Conservation (phyloP, 2,888 invertebrate species). For the Ormyrus labotus region DNA sequence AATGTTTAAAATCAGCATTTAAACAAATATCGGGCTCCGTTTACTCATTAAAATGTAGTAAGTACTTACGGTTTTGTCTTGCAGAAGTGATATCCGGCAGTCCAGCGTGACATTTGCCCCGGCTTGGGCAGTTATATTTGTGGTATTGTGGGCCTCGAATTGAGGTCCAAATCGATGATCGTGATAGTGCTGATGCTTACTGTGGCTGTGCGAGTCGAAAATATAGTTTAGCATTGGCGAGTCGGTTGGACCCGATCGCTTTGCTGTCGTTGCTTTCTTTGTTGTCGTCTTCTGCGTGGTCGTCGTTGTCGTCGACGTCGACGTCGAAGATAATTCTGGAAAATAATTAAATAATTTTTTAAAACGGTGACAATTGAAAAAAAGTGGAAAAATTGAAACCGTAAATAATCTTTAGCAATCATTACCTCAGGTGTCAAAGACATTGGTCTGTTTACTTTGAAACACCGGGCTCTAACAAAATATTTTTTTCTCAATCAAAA, state of each 20-base stretch:
- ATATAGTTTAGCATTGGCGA: constrained; percentile 86
- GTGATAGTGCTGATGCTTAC: constrained; percentile 83
- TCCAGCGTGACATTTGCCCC: constrained; percentile 85
- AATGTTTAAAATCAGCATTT: too few species aligned
- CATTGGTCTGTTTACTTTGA: too few species aligned
- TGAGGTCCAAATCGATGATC: constrained; percentile 83
- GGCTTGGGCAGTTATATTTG: constrained; percentile 85
- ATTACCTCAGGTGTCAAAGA: too few species aligned
- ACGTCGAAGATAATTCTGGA: constrained; percentile 24
- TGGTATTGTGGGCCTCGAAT: constrained; percentile 82
- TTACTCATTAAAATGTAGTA: too few species aligned
- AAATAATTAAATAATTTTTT: background rate
- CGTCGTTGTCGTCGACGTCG: constrained; percentile 7
- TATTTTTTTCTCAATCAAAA: too few species aligned
- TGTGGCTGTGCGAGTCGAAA: constrained; percentile 83
- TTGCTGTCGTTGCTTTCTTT: constrained; percentile 53
- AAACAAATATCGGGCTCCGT: too few species aligned
- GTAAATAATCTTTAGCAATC: too few species aligned
- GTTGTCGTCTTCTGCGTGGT: constrained; percentile 61
- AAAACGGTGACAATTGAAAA: too few species aligned
- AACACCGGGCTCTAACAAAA: too few species aligned
- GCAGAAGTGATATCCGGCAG: constrained; percentile 85
- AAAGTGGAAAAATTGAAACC: too few species aligned
- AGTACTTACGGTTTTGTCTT: constrained; percentile 83
- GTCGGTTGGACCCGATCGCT: constrained; percentile 76